Percentiles rank a stretch among this genome's conserved stretches.
These are phyloP conservation scores for Tenebrosternarchus preto DNA, from an alignment of 2,113 vertebrate species.

Conservation along the genomic window DNA sequence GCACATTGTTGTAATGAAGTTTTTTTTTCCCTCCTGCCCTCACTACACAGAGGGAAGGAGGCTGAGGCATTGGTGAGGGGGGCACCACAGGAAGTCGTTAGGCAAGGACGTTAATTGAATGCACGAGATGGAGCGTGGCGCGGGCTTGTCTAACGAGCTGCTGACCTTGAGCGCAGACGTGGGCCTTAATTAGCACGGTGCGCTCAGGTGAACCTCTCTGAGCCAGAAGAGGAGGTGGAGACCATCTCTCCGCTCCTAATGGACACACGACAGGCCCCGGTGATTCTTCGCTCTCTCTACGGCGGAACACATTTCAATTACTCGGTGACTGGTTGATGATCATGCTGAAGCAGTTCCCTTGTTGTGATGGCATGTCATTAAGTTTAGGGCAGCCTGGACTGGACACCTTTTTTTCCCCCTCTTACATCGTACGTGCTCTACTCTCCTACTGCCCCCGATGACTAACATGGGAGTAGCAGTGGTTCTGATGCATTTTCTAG, in stretches of 20 bases:
- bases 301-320: slow-evolving; percentile 54
- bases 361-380: slow-evolving; percentile 26
- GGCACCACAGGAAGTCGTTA: slow-evolving; percentile 55
- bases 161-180: slow-evolving; percentile 63
- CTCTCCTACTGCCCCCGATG: neutral
- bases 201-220: slow-evolving; percentile 55
- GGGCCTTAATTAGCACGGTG: slow-evolving; percentile 52
- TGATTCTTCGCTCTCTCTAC: slow-evolving; percentile 46
- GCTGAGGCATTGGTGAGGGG: slow-evolving; percentile 31
- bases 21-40: slow-evolving; percentile 29
- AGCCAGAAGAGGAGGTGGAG: slow-evolving; percentile 49
- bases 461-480: neutral
- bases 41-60: slow-evolving; percentile 5
- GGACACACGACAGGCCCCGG: slow-evolving; percentile 18
- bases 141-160: slow-evolving; percentile 59
- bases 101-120: slow-evolving; percentile 61
- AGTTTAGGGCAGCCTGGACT: neutral
- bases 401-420: neutral
- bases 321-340: slow-evolving; percentile 33
- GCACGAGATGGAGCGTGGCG: slow-evolving; percentile 55
- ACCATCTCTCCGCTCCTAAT: slow-evolving; percentile 41
- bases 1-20: slow-evolving; percentile 61
- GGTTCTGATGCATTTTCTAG: neutral
- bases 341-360: slow-evolving; percentile 50
- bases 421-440: neutral